These are phyloP conservation scores for Teleiodes luculella DNA, from an alignment of 2,888 invertebrate genomes.

Conservation along the genomic window DNA sequence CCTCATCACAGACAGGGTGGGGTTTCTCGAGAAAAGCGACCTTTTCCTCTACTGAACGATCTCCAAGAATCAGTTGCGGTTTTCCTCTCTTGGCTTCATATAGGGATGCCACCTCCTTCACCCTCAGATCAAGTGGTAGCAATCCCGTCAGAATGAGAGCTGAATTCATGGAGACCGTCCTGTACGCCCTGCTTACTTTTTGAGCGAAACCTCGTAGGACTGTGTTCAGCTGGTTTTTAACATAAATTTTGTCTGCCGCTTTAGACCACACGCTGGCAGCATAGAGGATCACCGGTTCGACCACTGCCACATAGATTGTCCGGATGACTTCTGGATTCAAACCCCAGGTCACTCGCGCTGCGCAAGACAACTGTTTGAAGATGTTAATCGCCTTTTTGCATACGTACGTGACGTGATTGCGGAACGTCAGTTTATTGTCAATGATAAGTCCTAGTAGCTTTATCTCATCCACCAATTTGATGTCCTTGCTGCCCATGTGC, in stretches of 20 bases:
- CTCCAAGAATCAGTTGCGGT: background rate
- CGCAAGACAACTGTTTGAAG: too few relatives aligned
- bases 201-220: background rate
- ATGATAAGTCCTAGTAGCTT: constrained; percentile 18
- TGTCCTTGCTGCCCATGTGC: constrained; percentile 6
- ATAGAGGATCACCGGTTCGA: constrained; percentile 1
- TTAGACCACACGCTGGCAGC: constrained; percentile 19
- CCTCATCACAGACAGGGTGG: constrained; percentile 8
- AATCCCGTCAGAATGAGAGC: constrained; percentile 14
- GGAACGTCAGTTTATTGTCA: background rate
- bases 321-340: background rate
- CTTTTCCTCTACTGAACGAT: constrained; percentile 20
- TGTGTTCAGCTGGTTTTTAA: background rate
- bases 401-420: too few relatives aligned
- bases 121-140: background rate
- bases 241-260: background rate
- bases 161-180: constrained; percentile 19
- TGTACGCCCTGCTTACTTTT: constrained; percentile 17
- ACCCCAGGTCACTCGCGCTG: too few relatives aligned
- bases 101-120: background rate
- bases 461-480: constrained; percentile 10
- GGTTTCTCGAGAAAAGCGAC: background rate
- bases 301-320: constrained; percentile 1
- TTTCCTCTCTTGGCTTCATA: background rate
- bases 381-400: too few relatives aligned